A percentile compares a stretch with the other conserved stretches of the same genome.
Conservation (phyloP, 1,140 invertebrate genomes). For the Tigriopus japonicus region DNA sequence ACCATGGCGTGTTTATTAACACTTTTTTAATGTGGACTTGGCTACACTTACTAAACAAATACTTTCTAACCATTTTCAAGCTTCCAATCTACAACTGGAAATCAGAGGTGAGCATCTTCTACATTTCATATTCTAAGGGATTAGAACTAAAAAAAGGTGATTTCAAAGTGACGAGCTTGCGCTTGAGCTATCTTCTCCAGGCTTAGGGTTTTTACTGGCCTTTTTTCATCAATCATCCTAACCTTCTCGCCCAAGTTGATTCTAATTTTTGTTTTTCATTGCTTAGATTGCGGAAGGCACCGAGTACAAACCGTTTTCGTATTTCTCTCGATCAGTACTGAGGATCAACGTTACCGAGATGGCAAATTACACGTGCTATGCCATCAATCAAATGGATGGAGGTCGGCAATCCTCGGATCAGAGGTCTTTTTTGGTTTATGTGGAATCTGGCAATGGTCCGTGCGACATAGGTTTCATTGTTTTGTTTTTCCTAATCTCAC, state of each 20-base stretch:
- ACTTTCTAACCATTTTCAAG: conserved; percentile 7
- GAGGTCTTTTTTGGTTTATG: conserved; percentile 8
- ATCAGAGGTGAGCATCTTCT: background rate
- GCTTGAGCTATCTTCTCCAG: background rate
- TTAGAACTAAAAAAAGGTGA: too few relatives aligned
- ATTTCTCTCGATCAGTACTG: conserved; percentile 21
- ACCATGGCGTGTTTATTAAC: background rate
- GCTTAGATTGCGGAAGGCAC: conserved; percentile 17
- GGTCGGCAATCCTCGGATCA: conserved; percentile 13
- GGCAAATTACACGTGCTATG: conserved; percentile 23
- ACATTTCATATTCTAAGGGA: background rate
- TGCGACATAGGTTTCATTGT: background rate
- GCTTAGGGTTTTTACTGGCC: too few relatives aligned
- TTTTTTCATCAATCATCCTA: background rate
- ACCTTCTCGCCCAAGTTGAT: background rate
- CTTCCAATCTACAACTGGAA: background rate
- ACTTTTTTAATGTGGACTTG: background rate
- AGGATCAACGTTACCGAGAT: conserved; percentile 23
- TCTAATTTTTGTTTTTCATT: background rate
- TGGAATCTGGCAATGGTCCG: background rate
- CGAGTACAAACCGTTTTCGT: conserved; percentile 16
- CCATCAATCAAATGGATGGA: conserved; percentile 20
- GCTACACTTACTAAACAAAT: background rate
- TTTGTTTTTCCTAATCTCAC: too few relatives aligned
- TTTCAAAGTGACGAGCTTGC: too few relatives aligned